A percentile compares a stretch with the other conserved stretches of the same genome.
phyloP scores from a whole-genome alignment of 1,140 invertebrate genomes.

The Trichomalopsis sarcophagae region DNA sequence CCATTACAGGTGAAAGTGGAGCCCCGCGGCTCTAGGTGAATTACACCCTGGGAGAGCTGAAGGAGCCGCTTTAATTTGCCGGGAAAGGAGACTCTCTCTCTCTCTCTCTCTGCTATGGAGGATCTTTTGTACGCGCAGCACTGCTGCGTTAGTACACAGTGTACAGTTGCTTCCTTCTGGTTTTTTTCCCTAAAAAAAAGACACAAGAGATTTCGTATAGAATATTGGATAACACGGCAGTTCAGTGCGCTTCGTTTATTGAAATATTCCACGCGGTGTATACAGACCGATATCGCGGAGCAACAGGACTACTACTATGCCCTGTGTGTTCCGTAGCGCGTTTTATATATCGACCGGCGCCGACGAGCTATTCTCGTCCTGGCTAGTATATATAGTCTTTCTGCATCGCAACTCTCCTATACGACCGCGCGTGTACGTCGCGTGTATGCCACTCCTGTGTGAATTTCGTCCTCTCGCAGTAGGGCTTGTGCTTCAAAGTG shows the following conservation, averaged over 20 bases:
- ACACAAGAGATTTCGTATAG: too few relatives aligned
- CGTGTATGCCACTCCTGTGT: not conserved
- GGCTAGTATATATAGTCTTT: not conserved
- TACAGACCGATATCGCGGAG: not conserved
- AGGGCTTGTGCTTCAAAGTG: too few relatives aligned
- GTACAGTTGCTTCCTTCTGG: too few relatives aligned
- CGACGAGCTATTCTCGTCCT: not conserved
- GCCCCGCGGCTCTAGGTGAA: constrained; percentile 9
- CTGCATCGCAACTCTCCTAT: not conserved
- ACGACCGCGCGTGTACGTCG: not conserved
- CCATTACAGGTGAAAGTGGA: not conserved
- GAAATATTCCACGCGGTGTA: not conserved
- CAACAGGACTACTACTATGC: not conserved
- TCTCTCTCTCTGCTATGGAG: not conserved
- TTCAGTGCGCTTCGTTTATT: not conserved
- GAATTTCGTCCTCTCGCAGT: not conserved
- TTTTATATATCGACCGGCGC: not conserved
- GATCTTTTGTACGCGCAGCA: not conserved
- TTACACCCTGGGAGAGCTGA: not conserved
- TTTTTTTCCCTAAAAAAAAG: too few relatives aligned
- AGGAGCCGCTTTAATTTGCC: not conserved
- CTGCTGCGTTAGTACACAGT: not conserved
- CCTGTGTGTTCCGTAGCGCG: not conserved
- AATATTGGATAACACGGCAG: too few relatives aligned
- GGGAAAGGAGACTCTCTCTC: not conserved